Base-by-base conservation (phyloP, 1,140 invertebrate species). In the Subanguina moxae region DNA sequence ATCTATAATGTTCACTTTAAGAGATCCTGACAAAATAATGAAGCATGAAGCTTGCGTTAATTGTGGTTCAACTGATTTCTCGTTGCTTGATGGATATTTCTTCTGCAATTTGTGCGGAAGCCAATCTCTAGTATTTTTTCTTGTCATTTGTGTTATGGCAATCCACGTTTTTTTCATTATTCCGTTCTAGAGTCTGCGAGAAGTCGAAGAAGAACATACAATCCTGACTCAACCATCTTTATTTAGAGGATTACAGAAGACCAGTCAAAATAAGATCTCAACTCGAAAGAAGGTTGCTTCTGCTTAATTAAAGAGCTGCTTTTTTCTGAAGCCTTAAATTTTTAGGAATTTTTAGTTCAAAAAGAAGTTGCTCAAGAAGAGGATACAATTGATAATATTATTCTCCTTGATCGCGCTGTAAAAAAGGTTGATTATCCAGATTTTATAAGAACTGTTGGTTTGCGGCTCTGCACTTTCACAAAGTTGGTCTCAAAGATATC, bases 401-500 rank as follows among this genome's bases (percentile, higher is more conserved):
- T 52, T 7, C 48, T 52, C 48, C n/a, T 19, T 28, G 58, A 61
- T 61, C 19, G 58, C 3, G 58, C 58, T 8, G 8, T 61, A 7
- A 30, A 43, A 25, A 21, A 30, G 17, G n/a, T 19, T 21, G 58
- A 61, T 61, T 61, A 21, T 61, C 58, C 58, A 61, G 19, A 30
- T 19, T 61, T 21, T 61, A 8, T 61, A 21, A 21, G 13, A 19
- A 43, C 58, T 25, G 58, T 61, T 28, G 58, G 58, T n/a, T 61
- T 21, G n/a, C 58, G 58, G 19, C 28, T 61, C 5, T 61, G 19
- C 19, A 61, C 58, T 19, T 61, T 61, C 27, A 61, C 58, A 3
- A 61, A 61, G 58, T 30, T 61, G 8, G 58, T 61, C 58, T 19
- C n/a, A 19, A 61, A 61, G 28, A 43, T 61, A 3, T 61, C 58